Conservation (phyloP, 2,888 invertebrate species). For the Luperina nickerlii region DNA sequence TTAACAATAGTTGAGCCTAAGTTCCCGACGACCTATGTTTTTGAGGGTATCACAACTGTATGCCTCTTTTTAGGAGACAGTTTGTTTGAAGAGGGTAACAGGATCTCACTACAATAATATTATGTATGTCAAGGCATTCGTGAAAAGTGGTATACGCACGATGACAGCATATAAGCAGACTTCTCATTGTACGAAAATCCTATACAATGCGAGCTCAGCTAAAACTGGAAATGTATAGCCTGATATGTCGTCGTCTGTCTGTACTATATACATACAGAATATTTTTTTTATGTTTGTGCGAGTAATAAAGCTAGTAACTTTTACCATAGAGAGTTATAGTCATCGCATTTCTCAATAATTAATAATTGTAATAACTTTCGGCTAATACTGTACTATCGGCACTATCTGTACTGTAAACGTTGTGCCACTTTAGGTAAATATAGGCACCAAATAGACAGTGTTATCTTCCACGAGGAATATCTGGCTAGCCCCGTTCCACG, state of each 20-base stretch:
- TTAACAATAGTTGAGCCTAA: neutral
- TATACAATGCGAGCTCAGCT: no score
- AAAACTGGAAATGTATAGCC: no score
- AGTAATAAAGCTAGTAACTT: neutral
- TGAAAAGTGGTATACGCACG: no score
- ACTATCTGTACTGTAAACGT: conserved; percentile 45
- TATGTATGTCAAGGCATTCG: no score
- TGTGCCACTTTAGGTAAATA: conserved; percentile 62
- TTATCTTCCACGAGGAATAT: conserved; percentile 71
- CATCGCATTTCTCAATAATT: conserved; percentile 11
- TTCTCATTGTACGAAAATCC: no score
- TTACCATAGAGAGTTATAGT: neutral
- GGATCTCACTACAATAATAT: neutral
- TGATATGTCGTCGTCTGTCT: no score
- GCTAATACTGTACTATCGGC: conserved; percentile 13
- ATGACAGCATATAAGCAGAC: no score
- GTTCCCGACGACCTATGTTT: neutral
- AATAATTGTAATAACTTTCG: conserved; percentile 17
- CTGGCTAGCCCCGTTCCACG: conserved; percentile 71
- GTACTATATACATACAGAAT: neutral
- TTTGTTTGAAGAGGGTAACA: neutral
- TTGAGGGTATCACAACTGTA: neutral
- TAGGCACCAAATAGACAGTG: conserved; percentile 67
- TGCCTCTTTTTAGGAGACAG: neutral
- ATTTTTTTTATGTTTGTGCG: neutral